A percentile compares a stretch with the other conserved stretches of the same genome.
Evolutionary conservation across 2,797 vertebrate species (phyloP).

Genomic region (Malacoctenus gilli): DNA sequence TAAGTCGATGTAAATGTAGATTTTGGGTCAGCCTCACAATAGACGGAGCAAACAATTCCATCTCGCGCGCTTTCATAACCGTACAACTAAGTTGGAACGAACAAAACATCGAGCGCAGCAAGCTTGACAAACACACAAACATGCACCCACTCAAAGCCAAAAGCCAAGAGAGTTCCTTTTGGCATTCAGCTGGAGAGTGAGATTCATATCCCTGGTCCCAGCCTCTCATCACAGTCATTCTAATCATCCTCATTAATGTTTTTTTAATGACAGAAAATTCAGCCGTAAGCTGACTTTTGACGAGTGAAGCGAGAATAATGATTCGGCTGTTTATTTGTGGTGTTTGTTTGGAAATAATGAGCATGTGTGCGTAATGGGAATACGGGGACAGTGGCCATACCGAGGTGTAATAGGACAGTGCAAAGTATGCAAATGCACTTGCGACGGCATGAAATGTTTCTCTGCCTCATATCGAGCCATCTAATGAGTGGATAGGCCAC

Average conservation of each 20-base stretch:
- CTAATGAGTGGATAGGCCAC: too few species aligned
- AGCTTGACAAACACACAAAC: slow-evolving; percentile 45
- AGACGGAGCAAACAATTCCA: slow-evolving; percentile 23
- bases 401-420: slow-evolving; percentile 17
- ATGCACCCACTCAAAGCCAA: slow-evolving; percentile 52
- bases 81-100: slow-evolving; percentile 1
- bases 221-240: slow-evolving; percentile 54
- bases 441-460: background rate
- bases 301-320: slow-evolving; percentile 58
- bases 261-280: slow-evolving; percentile 65
- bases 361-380: slow-evolving; percentile 12
- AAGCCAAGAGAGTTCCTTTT: slow-evolving; percentile 54
- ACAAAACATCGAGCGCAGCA: slow-evolving; percentile 5
- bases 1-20: background rate
- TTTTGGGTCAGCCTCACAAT: slow-evolving; percentile 12
- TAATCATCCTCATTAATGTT: slow-evolving; percentile 73
- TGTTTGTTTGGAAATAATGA: slow-evolving; percentile 47
- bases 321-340: slow-evolving; percentile 52
- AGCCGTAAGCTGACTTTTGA: slow-evolving; percentile 51
- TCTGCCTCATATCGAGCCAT: slow-evolving; percentile 1
- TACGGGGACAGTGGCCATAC: slow-evolving; percentile 1
- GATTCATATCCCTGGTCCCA: slow-evolving; percentile 58
- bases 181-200: slow-evolving; percentile 45
- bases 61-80: slow-evolving; percentile 29
- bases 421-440: slow-evolving; percentile 10